Conservation (phyloP, 2,888 invertebrate genomes). For the Amblyjoppa fuscipennis region DNA sequence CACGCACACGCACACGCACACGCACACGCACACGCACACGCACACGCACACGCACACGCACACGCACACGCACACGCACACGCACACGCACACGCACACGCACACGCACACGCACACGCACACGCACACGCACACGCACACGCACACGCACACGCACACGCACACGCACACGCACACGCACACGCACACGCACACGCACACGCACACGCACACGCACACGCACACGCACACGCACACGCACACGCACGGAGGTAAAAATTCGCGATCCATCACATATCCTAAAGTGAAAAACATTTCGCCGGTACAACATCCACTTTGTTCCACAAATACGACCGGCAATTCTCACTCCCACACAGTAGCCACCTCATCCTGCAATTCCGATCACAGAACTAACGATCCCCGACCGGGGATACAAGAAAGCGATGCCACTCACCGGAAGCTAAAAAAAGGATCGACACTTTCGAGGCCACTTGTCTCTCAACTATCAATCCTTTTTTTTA, state of each 20-base stretch:
- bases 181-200: background rate
- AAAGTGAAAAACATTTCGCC: background rate
- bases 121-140: background rate
- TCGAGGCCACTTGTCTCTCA: constrained; percentile 21
- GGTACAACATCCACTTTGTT: background rate
- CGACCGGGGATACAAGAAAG: constrained; percentile 17
- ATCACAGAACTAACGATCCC: background rate
- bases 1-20: background rate
- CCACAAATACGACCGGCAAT: constrained; percentile 23
- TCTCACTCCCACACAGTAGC: constrained; percentile 7
- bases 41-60: constrained; percentile 2
- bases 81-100: background rate
- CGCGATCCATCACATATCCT: constrained; percentile 10
- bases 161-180: constrained; percentile 2
- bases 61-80: background rate
- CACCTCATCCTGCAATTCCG: background rate
- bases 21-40: background rate
- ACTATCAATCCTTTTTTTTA: background rate
- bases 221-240: background rate
- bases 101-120: constrained; percentile 2
- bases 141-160: background rate
- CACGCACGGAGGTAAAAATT: background rate
- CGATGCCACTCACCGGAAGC: background rate
- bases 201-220: background rate
- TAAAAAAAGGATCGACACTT: constrained; percentile 29